Evolutionary conservation across 2,797 vertebrate genomes (phyloP), one percentile per base, ranked within the genome.

Genomic region (Enteromius paludinosus): DNA sequence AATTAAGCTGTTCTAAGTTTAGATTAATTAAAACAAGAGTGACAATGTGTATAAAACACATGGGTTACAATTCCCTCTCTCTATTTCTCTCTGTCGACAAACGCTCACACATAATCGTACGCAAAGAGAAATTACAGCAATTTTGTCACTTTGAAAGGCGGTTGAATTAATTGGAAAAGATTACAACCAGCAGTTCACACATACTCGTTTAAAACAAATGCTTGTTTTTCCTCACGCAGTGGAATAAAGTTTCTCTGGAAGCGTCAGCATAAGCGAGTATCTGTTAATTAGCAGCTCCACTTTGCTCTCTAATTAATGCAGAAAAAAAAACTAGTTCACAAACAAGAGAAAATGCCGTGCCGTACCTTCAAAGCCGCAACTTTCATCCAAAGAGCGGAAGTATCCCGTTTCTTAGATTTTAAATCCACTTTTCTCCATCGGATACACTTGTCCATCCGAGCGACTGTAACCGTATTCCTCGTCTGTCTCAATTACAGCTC

Each of bases 361-460:
- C 70, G 56, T 83, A 89, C 88, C 88, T 89, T 89, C 65, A 89
- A 64, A 78, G 62, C 82, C 45, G 54, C 64, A 79, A 84, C 83
- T 84, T 84, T 87, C 77, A 83, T 84, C 41, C 79, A 83, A 81
- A 61, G 69, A 77, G 41, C 33, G 65, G 78, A 68, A 45, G 77
- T 69, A 77, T 80, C 56, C 81, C 15, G 20, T 28, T 68, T 47
- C 25, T 56, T 62, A 52, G 20, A 41, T 49, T 62, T 84, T 78
- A 70, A 54, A 85, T 86, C 71, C 84, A 84, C 70, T 78, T 74
- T 81, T 38, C 61, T 79, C 83, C 83, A 35, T 62, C 45, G 69
- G 45, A n/a, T 25, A 69, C 70, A 47, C 81, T 20, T 80, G 81
- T 87, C 86, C 86, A 88, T 80, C 81, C 62, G 25, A 70, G 61